Evolutionary conservation across 2,888 invertebrate genomes (phyloP), one percentile per base, ranked within the genome.

Genomic region (Brachyopa scutellaris): DNA sequence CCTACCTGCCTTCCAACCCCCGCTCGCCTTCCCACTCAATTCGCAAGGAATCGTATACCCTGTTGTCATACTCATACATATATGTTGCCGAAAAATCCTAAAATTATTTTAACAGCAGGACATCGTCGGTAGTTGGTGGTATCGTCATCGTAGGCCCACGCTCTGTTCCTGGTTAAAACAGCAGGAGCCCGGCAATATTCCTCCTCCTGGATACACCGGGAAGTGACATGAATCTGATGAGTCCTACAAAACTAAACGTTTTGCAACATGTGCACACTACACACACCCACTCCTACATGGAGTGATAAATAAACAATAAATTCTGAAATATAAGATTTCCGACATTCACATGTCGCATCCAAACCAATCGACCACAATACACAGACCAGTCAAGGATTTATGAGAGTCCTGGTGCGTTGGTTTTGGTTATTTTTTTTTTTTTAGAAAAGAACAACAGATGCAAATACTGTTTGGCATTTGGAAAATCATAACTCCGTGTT

Each of bases 281-380:
- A 55, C 13, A 51, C 6, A 13, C 49, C 13, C 11, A n/a, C 7
- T 8, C 3, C 5, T 17, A 17, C 11, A 5, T 29, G 5, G 11
- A 19, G 11, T 59, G 59, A 40, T 59, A 59, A 59, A 26, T 29
- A n/a, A n/a, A n/a, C n/a, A n/a, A n/a, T n/a, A n/a, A n/a, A 42
- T 42, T 8, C 42, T 7, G 23, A 42, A 42, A 29, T n/a, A n/a
- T 29, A 42, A 4, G 11, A 55, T 19, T 33, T 11, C n/a, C 15
- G 2, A 33, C 31, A 42, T 8, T 9, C 6, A 9, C 15, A 42
- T 17, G 11, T 5, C n/a, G n/a, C n/a, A n/a, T n/a, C n/a, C 51
- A 51, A n/a, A 33, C 53, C 6, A 53, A 11, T 11, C 21, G 23
- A 57, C 38, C 36, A n/a, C 38, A 36, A 31, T 51, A 29, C 19